A percentile compares a stretch with the other conserved stretches of the same genome.
These are phyloP conservation scores for Cryptotis parvus DNA, from an alignment of 2,113 vertebrate species.

Conservation along the genomic window DNA sequence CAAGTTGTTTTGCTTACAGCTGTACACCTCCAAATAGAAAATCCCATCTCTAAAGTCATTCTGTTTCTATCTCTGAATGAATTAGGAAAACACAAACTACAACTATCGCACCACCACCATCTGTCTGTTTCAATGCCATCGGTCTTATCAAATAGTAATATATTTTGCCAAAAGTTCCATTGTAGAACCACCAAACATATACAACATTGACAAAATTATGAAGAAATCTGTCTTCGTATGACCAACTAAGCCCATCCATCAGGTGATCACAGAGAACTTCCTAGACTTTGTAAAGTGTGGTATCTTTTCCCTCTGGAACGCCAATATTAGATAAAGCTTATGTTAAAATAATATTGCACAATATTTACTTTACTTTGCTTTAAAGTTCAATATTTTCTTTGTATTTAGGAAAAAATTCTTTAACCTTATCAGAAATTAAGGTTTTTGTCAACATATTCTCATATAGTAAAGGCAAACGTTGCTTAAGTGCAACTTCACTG, in stretches of 20 bases:
- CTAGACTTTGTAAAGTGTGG: neutral
- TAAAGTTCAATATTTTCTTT: slow-evolving; percentile 62
- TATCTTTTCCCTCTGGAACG: neutral
- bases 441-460: slow-evolving; percentile 41
- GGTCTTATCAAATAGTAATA: neutral
- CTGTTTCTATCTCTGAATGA: neutral
- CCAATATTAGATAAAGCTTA: slow-evolving; percentile 41
- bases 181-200: neutral
- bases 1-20: neutral
- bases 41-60: slow-evolving; percentile 5
- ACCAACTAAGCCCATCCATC: neutral
- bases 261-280: neutral
- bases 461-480: slow-evolving; percentile 33
- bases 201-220: neutral
- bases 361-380: slow-evolving; percentile 45
- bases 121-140: slow-evolving; percentile 18
- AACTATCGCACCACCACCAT: neutral
- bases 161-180: neutral
- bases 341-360: neutral
- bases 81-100: slow-evolving; percentile 6
- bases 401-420: slow-evolving; percentile 51
- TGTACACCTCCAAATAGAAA: neutral
- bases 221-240: neutral
- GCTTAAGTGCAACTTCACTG: neutral
- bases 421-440: slow-evolving; percentile 37